Base-by-base conservation (phyloP, 2,888 invertebrate species). In the Platerodrilus igneus region DNA sequence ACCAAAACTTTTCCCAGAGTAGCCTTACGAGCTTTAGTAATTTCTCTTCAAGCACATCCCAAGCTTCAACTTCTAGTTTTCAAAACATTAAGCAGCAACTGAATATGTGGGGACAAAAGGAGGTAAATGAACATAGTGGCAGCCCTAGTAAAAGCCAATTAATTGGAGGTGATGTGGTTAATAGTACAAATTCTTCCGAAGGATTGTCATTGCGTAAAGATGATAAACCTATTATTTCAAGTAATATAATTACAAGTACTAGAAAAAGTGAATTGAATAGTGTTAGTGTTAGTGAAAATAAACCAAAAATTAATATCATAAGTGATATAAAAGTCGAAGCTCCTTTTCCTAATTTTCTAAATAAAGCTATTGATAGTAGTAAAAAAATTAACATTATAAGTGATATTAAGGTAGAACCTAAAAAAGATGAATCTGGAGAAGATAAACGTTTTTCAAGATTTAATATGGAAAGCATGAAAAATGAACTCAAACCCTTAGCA, bases 381-480 rank as follows among this genome's bases (percentile, higher is more conserved):
- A 66, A 60, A 45, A 68, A 66, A 45, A 66, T 67, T 23, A 67
- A 66, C 28, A 67, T 67, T 17, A 56, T 68, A 14, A 67, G 67
- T 35, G 66, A 68, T 47, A 64, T 67, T 23, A 68, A 68, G 41
- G 55, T 67, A 15, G 68, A 67, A 37, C 59, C 63, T 2, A 67
- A 67, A 48, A 58, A 53, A 21, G 66, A 66, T 2, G 76, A 77
- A 58, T 70, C 27, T 3, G 13, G 71, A 0, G 74, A 73, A 15
- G 74, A 74, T 2, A 73, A 74, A 71, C 64, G 52, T 67, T 71
- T 21, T 70, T 72, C 37, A 14, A 42, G 26, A 16, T 35, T 25
- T 38, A 19, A 34, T 1, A 45, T 37, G 17, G 41, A 30, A 35
- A 43, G 35, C 23, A 39, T 48, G 19, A 52, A 50, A 39, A 31